Base-by-base conservation (phyloP, 2,113 vertebrate species). In the Himantopus leucocephalus region DNA sequence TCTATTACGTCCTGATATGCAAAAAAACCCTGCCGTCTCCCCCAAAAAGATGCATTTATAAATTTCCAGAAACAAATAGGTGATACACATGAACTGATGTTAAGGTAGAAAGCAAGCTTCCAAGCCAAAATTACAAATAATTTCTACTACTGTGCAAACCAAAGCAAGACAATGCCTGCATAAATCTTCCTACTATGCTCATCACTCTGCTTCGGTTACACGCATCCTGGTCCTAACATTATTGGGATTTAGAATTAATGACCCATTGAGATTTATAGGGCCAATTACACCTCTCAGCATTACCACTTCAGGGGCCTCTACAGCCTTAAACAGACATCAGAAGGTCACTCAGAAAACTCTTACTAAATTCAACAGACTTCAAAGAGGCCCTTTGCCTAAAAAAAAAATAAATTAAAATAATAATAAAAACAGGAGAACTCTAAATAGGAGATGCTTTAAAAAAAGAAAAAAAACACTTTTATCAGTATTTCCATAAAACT, bases 191-290 rank as follows among this genome's bases (percentile, higher is more conserved):
- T 62, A 15, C 35, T 53, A 37, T 16, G 20, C 37, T 93, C 68
- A 82, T 77, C 90, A 88, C n/a, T 80, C n/a, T 73, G 64, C 32
- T 91, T 74, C 92, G 53, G 91, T 77, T 92, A 95, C 19, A 83
- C 68, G 75, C 91, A 88, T 53, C 75, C 47, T 45, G 19, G n/a
- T 86, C 79, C 62, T 86, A 91, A 68, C 86, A 71, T 89, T 88
- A 96, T n/a, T 86, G 93, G 77, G 73, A 88, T 74, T 92, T 62
- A 88, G 76, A 96, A 95, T 92, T 95, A 96, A 97, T 88, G 83
- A 93, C 34, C 75, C 86, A 71, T 60, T 55, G 63, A 96, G 91
- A 95, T 94, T 94, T 94, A 96, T 74, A 86, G 62, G 86, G 35
- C 85, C 32, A 83, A 88, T 94, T 84, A 94, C 47, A 85, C 37